phyloP scores from a whole-genome alignment of 1,140 invertebrate species.

The Vanessa atalanta region DNA sequence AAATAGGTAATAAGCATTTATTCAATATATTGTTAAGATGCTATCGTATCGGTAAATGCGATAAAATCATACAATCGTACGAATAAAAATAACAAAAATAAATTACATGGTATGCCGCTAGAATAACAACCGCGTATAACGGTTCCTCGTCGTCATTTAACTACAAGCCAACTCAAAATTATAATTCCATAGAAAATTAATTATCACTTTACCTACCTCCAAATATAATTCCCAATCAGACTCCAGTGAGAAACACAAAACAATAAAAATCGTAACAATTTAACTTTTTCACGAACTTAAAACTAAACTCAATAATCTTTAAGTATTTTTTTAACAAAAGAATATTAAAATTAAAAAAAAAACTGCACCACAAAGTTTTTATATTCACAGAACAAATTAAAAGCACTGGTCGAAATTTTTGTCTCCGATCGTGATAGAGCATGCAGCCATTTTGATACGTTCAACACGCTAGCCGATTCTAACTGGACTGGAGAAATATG shows the following conservation, averaged over 20 bases:
- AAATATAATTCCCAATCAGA: slow-evolving; percentile 37
- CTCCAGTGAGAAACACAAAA: slow-evolving; percentile 42
- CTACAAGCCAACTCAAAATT: slow-evolving; percentile 7
- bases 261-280: slow-evolving; percentile 39
- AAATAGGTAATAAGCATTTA: neutral
- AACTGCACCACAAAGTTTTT: slow-evolving; percentile 30
- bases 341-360: slow-evolving; percentile 22
- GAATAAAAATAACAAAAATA: neutral
- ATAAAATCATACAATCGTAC: neutral
- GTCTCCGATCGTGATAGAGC: slow-evolving; percentile 52
- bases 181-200: slow-evolving; percentile 17
- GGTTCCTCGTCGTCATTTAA: neutral
- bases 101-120: neutral
- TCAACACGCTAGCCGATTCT: slow-evolving; percentile 44
- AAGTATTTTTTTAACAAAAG: neutral
- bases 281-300: slow-evolving; percentile 41
- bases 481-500: slow-evolving; percentile 72
- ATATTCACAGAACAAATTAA: slow-evolving; percentile 35
- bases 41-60: neutral
- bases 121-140: neutral
- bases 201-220: slow-evolving; percentile 30
- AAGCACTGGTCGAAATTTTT: slow-evolving; percentile 40
- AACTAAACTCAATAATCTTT: slow-evolving; percentile 12
- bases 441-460: slow-evolving; percentile 48
- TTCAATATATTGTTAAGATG: no score